Conservation (phyloP, 1,140 invertebrate species). For the Belonocnema kinseyi region DNA sequence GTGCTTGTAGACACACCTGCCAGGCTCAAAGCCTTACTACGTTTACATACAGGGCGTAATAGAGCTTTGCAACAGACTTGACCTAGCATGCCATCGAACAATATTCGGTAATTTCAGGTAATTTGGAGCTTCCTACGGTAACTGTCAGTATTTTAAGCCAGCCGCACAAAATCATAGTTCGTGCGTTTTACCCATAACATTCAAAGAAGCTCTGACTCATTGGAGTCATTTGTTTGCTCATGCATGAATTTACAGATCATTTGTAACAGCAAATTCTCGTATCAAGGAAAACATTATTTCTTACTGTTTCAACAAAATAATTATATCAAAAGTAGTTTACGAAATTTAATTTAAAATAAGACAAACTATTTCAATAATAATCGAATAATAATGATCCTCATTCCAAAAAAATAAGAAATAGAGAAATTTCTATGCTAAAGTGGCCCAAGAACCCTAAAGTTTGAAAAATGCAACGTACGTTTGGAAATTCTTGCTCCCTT, state of each 20-base stretch:
- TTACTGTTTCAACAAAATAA: too few species aligned
- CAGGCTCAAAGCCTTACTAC: constrained; percentile 43
- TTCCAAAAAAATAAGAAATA: too few species aligned
- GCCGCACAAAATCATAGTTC: constrained; percentile 40
- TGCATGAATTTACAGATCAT: background rate
- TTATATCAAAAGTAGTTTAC: too few species aligned
- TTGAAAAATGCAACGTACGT: too few species aligned
- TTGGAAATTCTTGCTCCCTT: too few species aligned
- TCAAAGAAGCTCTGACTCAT: background rate
- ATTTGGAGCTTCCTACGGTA: constrained; percentile 62
- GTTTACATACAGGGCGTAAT: constrained; percentile 25
- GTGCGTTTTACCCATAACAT: background rate
- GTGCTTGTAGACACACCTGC: constrained; percentile 61
- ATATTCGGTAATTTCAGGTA: constrained; percentile 67
- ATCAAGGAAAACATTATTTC: too few species aligned
- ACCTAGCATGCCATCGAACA: constrained; percentile 64
- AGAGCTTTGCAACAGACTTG: constrained; percentile 31
- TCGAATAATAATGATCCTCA: too few species aligned
- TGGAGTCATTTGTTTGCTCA: background rate
- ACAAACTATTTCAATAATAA: too few species aligned
- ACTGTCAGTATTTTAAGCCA: constrained; percentile 54
- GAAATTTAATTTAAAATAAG: too few species aligned
- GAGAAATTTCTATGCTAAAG: too few species aligned
- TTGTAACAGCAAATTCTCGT: background rate
- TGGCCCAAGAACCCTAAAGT: too few species aligned